Evolutionary conservation across 1,140 invertebrate genomes (phyloP).

Genomic region (Sesamia nonagrioides): DNA sequence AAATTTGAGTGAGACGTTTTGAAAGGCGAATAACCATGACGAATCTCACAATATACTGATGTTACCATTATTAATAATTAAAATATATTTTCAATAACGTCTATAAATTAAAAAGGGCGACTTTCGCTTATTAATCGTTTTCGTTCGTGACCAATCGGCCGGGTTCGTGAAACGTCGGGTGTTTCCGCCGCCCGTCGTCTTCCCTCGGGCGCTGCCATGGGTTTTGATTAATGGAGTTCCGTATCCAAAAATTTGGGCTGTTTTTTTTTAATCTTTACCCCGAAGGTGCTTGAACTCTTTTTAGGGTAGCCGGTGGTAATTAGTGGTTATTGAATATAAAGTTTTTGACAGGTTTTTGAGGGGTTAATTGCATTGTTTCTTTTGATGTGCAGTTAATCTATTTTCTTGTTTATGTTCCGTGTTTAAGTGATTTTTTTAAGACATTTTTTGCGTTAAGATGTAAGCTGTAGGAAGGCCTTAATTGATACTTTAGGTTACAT

Average conservation of each 20-base stretch:
- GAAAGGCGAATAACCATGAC: slow-evolving; percentile 38
- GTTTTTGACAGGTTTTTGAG: slow-evolving; percentile 44
- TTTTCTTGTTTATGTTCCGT: slow-evolving; percentile 36
- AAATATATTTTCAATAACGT: slow-evolving; percentile 55
- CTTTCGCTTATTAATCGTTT: slow-evolving; percentile 64
- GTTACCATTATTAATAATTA: slow-evolving; percentile 58
- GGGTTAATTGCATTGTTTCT: slow-evolving; percentile 46
- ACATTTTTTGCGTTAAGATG: background rate
- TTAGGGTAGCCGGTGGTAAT: slow-evolving; percentile 60
- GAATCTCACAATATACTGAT: slow-evolving; percentile 42
- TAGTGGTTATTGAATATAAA: slow-evolving; percentile 67
- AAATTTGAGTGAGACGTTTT: background rate
- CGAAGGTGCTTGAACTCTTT: slow-evolving; percentile 65
- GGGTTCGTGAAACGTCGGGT: slow-evolving; percentile 59
- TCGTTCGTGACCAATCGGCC: slow-evolving; percentile 59
- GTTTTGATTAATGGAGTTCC: slow-evolving; percentile 72
- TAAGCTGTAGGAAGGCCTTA: background rate
- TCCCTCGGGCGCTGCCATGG: slow-evolving; percentile 60
- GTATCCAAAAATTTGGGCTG: slow-evolving; percentile 61
- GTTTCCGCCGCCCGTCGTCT: slow-evolving; percentile 49
- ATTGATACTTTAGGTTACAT: background rate
- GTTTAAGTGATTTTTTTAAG: no score
- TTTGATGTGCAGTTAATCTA: slow-evolving; percentile 36
- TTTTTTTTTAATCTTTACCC: slow-evolving; percentile 59
- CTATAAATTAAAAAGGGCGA: slow-evolving; percentile 64